Percentiles rank a stretch among this genome's conserved stretches.
These are phyloP conservation scores for Puntigrus tetrazona DNA, from an alignment of 2,113 vertebrate species.

Conservation along the genomic window DNA sequence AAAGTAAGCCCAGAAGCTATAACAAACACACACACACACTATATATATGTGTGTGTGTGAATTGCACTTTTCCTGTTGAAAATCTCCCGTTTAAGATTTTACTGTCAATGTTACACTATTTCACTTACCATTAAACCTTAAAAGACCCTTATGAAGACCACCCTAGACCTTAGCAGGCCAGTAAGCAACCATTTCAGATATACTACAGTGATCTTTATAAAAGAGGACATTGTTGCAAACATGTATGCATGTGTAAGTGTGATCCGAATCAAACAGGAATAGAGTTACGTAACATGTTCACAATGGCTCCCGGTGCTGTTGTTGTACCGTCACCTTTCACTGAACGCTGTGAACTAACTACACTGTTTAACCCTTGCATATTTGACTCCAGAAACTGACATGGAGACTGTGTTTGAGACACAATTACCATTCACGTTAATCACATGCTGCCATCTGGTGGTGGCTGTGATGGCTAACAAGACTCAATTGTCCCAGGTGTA, in stretches of 20 bases:
- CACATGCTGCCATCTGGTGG: constrained; percentile 46
- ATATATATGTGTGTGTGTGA: too few species aligned
- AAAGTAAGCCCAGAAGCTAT: too few species aligned
- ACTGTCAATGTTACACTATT: neutral
- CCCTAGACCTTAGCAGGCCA: neutral
- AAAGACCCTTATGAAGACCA: neutral
- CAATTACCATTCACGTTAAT: neutral
- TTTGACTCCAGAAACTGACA: neutral
- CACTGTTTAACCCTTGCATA: neutral
- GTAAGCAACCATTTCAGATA: neutral
- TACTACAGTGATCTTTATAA: neutral
- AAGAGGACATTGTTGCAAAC: neutral
- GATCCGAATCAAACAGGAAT: neutral
- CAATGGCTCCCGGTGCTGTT: neutral
- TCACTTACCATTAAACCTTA: neutral
- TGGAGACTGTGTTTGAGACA: neutral
- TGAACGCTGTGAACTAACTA: neutral
- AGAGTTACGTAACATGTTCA: constrained; percentile 5
- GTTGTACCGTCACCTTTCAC: neutral
- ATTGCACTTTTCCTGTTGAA: too few species aligned
- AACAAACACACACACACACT: too few species aligned
- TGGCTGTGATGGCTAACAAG: neutral
- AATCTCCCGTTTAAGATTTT: neutral
- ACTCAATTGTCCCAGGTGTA: neutral
- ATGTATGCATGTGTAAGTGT: neutral